These are phyloP conservation scores for Monochamus alternatus DNA, from an alignment of 2,888 invertebrate genomes.

Conservation along the genomic window DNA sequence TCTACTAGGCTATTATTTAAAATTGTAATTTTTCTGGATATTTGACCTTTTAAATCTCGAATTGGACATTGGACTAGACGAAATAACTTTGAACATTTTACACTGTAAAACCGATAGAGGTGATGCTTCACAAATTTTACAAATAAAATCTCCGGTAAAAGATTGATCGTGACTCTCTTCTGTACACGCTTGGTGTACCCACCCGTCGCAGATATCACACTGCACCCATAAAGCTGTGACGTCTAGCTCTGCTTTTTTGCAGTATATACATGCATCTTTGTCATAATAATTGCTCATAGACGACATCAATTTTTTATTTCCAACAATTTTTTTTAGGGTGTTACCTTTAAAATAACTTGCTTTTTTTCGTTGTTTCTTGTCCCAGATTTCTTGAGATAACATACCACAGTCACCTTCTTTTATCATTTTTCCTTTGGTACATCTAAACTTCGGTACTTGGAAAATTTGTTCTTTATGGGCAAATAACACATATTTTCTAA, in stretches of 20 bases:
- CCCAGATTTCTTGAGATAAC: constrained; percentile 30
- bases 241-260: constrained; percentile 25
- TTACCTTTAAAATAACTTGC: constrained; percentile 21
- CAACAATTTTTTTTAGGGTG: constrained; percentile 12
- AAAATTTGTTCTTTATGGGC: too few relatives aligned
- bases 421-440: background rate
- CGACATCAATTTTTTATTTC: background rate
- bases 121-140: constrained; percentile 13
- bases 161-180: constrained; percentile 16
- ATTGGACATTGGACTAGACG: background rate
- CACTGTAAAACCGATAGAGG: background rate
- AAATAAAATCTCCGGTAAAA: constrained; percentile 25
- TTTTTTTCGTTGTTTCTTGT: background rate
- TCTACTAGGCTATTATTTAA: constrained; percentile 22
- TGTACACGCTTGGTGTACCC: constrained; percentile 37
- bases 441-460: background rate
- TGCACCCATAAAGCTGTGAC: constrained; percentile 33
- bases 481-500: constrained; percentile 12
- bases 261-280: constrained; percentile 31
- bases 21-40: constrained; percentile 2
- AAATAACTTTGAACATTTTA: background rate
- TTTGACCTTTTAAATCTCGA: background rate
- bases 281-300: background rate
- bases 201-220: constrained; percentile 36
- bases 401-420: constrained; percentile 14